Evolutionary conservation across 2,888 invertebrate species (phyloP), one percentile per base, ranked within the genome.

Genomic region (Scaptomyza parva): DNA sequence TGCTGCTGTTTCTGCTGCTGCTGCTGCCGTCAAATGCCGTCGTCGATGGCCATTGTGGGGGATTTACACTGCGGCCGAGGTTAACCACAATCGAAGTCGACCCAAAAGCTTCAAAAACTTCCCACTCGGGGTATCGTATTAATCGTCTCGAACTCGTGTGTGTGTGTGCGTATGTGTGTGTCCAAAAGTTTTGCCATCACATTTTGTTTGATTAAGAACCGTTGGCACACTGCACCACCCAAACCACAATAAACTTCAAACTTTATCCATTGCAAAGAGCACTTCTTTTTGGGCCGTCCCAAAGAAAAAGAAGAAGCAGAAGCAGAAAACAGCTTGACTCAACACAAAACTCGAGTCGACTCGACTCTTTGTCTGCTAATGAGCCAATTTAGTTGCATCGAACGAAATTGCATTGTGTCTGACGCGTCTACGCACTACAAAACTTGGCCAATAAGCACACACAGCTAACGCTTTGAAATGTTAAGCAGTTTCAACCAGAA

Each of bases 301-400:
- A n/a, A n/a, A n/a, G n/a, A n/a, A n/a, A n/a, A 40, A 70, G 48
- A 55, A 67, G 24, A 35, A n/a, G n/a, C n/a, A n/a, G n/a, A n/a
- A n/a, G n/a, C n/a, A n/a, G n/a, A n/a, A n/a, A n/a, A n/a, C n/a
- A n/a, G n/a, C n/a, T n/a, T n/a, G n/a, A n/a, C n/a, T n/a, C n/a
- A n/a, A n/a, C n/a, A n/a, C n/a, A n/a, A n/a, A n/a, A n/a, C n/a
- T n/a, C n/a, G n/a, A n/a, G n/a, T n/a, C n/a, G n/a, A 30, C 37
- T 37, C 24, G 58, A 35, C 75, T 64, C 72, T 78, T 67, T 80
- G 82, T 70, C 72, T 86, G 60, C 86, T 88, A 84, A 84, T 84
- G 88, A 84, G 88, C 73, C 84, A 86, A 84, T 84, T 84, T 84
- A 88, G 86, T 88, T 88, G 84, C 84, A 78, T 72, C 72, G 70